Conservation (phyloP, 2,113 vertebrate genomes). For the Nyctereutes procyonoides region DNA sequence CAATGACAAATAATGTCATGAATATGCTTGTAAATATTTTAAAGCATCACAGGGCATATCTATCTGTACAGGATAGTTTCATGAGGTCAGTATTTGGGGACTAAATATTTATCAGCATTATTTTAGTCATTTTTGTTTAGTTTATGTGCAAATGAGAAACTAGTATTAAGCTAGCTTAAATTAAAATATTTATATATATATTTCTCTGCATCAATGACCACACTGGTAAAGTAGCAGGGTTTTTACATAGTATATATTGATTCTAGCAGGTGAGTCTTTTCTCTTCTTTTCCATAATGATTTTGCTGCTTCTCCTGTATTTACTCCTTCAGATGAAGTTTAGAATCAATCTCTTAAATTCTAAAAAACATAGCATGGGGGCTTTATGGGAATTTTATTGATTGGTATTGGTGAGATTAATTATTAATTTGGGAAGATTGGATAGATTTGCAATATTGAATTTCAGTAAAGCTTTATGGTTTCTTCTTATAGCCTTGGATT, state of each 20-base stretch:
- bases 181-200: background rate
- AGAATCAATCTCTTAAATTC: background rate
- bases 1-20: background rate
- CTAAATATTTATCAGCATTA: background rate
- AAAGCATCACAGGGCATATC: background rate
- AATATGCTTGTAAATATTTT: background rate
- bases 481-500: background rate
- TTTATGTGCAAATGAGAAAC: background rate
- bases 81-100: background rate
- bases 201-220: background rate
- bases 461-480: background rate
- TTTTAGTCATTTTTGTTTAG: background rate
- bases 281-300: background rate
- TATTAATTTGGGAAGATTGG: conserved; percentile 42
- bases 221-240: background rate
- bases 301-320: background rate
- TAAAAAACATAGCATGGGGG: background rate
- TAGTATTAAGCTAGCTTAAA: background rate
- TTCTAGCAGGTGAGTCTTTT: background rate
- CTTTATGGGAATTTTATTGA: conserved; percentile 18
- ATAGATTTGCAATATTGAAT: conserved; percentile 3
- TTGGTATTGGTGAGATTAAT: conserved; percentile 1
- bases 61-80: conserved; percentile 1
- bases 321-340: conserved; percentile 8
- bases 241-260: background rate